These are phyloP conservation scores for Tetragonisca angustula DNA, from an alignment of 2,888 invertebrate genomes.

Conservation along the genomic window DNA sequence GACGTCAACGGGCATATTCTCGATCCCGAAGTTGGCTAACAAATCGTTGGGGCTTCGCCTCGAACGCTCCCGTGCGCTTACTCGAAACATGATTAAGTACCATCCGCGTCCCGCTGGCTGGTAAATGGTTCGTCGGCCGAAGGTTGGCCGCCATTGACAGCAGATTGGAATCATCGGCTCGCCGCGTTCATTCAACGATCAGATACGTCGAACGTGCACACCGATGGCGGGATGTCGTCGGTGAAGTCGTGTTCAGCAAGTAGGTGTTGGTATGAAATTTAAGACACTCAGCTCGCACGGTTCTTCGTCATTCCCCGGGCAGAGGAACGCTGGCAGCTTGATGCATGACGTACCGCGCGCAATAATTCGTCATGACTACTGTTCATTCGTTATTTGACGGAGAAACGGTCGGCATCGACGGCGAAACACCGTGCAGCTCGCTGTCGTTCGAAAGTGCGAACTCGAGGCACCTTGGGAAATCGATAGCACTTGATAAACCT, in stretches of 20 bases:
- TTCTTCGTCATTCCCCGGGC: constrained; percentile 65
- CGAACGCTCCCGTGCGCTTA: constrained; percentile 36
- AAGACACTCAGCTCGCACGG: constrained; percentile 65
- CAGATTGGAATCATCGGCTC: constrained; percentile 74
- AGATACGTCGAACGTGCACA: constrained; percentile 71
- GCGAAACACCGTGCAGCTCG: constrained; percentile 41
- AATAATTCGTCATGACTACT: constrained; percentile 74
- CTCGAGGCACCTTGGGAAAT: constrained; percentile 27
- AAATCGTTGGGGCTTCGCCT: constrained; percentile 40
- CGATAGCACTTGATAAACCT: constrained; percentile 34
- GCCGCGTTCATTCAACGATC: constrained; percentile 69
- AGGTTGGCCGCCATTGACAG: constrained; percentile 73
- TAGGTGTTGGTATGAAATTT: constrained; percentile 73
- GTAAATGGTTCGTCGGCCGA: constrained; percentile 70
- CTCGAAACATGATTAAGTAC: constrained; percentile 64
- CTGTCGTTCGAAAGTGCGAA: constrained; percentile 51
- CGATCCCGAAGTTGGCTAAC: constrained; percentile 17
- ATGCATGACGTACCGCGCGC: constrained; percentile 67
- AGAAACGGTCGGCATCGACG: constrained; percentile 65
- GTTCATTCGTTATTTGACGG: constrained; percentile 70
- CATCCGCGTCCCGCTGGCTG: constrained; percentile 64
- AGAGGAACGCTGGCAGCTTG: constrained; percentile 70
- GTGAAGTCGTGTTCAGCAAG: constrained; percentile 40
- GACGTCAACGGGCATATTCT: background rate
- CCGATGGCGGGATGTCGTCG: constrained; percentile 49